Conservation (phyloP, 2,113 vertebrate species). For the Carlito syrichta region DNA sequence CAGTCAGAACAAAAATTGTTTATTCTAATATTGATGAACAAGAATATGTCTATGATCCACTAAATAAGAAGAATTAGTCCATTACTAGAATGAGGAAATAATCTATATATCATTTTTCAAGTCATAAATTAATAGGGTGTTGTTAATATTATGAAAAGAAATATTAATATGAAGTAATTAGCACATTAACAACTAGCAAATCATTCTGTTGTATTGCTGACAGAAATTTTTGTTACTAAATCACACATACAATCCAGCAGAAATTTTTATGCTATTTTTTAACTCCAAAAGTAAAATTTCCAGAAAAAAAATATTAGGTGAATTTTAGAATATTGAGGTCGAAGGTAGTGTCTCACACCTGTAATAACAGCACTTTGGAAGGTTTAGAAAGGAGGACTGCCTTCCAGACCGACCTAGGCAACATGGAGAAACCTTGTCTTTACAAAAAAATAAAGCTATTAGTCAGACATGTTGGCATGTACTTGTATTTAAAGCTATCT, state of each 20-base stretch:
- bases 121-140: neutral
- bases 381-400: too few relatives aligned
- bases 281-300: neutral
- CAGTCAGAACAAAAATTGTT: neutral
- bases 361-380: too few relatives aligned
- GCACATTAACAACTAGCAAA: neutral
- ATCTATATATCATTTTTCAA: neutral
- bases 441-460: too few relatives aligned
- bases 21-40: neutral
- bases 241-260: neutral
- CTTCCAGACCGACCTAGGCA: too few relatives aligned
- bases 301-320: neutral
- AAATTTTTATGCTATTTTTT: neutral
- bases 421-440: too few relatives aligned
- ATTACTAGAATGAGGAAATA: neutral
- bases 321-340: conserved; percentile 2
- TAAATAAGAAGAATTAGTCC: neutral
- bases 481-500: too few relatives aligned
- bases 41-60: neutral
- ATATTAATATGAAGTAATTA: neutral
- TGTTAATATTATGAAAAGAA: neutral
- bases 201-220: neutral
- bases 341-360: too few relatives aligned
- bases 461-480: too few relatives aligned
- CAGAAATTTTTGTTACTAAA: neutral